Conservation (phyloP, 2,113 vertebrate genomes). For the Grammomys dolichurus region DNA sequence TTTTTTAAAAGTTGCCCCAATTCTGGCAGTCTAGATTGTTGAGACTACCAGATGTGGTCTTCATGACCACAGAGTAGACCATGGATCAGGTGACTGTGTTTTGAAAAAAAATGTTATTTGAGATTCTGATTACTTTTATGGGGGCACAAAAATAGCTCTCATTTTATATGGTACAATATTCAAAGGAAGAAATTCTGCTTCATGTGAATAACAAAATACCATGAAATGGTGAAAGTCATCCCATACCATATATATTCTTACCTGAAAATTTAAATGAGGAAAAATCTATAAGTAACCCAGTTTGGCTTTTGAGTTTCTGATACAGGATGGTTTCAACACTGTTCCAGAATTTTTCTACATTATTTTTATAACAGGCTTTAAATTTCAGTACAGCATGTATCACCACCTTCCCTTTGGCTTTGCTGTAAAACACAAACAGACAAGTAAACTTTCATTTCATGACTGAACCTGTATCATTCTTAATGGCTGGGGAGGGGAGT, state of each 20-base stretch:
- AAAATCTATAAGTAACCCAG: conserved; percentile 76
- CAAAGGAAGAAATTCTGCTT: conserved; percentile 18
- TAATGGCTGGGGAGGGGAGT: background rate
- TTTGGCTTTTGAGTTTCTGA: conserved; percentile 82
- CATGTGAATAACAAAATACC: background rate
- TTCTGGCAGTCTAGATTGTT: conserved; percentile 41
- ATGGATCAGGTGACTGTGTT: background rate
- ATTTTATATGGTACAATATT: background rate
- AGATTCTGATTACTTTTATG: background rate
- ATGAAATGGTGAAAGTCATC: conserved; percentile 44
- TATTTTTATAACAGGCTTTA: conserved; percentile 82
- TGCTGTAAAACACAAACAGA: conserved; percentile 83
- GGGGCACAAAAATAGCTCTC: background rate
- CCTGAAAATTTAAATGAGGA: conserved; percentile 85
- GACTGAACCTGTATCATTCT: background rate
- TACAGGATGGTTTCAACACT: conserved; percentile 77
- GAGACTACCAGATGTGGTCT: background rate
- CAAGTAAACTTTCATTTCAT: conserved; percentile 47
- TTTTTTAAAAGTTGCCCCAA: background rate
- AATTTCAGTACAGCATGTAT: conserved; percentile 86
- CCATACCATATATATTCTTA: conserved; percentile 72
- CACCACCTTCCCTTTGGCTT: conserved; percentile 78
- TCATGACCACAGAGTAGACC: background rate
- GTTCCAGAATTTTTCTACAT: conserved; percentile 68
- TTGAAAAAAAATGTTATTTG: conserved; percentile 21